These are phyloP conservation scores for Enteromius thamalakanensis DNA, from an alignment of 2,797 vertebrate genomes.

Conservation along the genomic window DNA sequence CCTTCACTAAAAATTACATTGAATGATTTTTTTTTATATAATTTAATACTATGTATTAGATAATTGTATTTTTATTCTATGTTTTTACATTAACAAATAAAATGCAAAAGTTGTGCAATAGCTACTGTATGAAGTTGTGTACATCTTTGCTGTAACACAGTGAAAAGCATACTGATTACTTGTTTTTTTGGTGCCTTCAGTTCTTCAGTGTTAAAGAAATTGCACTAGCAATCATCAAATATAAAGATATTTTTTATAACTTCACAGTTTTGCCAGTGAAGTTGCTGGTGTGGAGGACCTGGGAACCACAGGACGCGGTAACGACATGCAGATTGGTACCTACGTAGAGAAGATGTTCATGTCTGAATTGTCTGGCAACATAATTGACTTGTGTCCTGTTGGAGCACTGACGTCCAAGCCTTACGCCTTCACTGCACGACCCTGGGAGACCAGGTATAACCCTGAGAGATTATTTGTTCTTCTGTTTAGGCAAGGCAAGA, in stretches of 20 bases:
- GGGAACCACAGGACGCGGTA: constrained; percentile 96
- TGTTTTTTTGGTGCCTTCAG: neutral
- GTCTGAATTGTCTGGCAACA: constrained; percentile 95
- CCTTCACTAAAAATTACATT: neutral
- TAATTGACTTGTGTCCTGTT: constrained; percentile 97
- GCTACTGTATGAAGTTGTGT: neutral
- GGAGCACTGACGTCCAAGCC: constrained; percentile 98
- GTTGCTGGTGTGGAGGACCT: constrained; percentile 96
- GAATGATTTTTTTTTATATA: neutral
- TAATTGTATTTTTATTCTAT: neutral
- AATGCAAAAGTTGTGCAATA: neutral
- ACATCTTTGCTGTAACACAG: neutral
- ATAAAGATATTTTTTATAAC: neutral
- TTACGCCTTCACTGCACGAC: constrained; percentile 94
- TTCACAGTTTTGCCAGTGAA: constrained; percentile 92
- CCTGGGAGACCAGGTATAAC: constrained; percentile 93
- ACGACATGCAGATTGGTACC: constrained; percentile 94
- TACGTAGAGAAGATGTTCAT: constrained; percentile 99
- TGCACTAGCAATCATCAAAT: neutral
- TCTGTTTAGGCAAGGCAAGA: neutral
- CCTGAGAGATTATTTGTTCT: neutral
- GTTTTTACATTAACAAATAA: neutral
- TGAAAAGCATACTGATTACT: neutral
- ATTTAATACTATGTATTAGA: neutral
- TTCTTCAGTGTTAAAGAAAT: neutral